phyloP scores from a whole-genome alignment of 2,797 vertebrate species.

The Sebastes taczanowskii region DNA sequence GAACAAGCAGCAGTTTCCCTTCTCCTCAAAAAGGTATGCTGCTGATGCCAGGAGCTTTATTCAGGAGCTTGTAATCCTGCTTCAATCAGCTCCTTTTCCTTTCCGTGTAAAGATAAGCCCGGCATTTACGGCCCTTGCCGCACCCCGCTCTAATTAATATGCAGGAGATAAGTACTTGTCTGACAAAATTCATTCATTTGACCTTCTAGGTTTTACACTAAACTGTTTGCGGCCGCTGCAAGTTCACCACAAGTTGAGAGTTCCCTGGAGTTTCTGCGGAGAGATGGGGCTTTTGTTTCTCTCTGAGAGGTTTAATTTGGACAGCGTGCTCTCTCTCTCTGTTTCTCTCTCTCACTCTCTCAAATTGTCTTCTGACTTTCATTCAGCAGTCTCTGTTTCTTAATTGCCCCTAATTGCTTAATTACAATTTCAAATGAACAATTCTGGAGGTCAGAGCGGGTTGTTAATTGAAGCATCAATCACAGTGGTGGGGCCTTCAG shows the following conservation, averaged over 20 bases:
- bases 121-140: slow-evolving; percentile 76
- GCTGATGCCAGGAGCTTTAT: slow-evolving; percentile 81
- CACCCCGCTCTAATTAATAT: slow-evolving; percentile 81
- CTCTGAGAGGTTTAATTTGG: slow-evolving; percentile 64
- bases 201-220: slow-evolving; percentile 81
- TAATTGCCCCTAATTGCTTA: slow-evolving; percentile 87
- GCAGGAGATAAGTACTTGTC: slow-evolving; percentile 83
- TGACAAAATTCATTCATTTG: slow-evolving; percentile 81
- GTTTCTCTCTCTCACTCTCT: slow-evolving; percentile 60
- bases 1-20: slow-evolving; percentile 59
- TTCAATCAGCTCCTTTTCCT: slow-evolving; percentile 84
- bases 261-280: slow-evolving; percentile 63
- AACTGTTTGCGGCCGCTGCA: slow-evolving; percentile 71
- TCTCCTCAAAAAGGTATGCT: slow-evolving; percentile 65
- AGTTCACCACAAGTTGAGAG: slow-evolving; percentile 74
- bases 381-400: slow-evolving; percentile 79
- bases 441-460: slow-evolving; percentile 83
- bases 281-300: slow-evolving; percentile 63
- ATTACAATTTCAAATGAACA: slow-evolving; percentile 88
- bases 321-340: slow-evolving; percentile 42
- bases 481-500: slow-evolving; percentile 75
- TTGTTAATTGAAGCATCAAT: slow-evolving; percentile 87
- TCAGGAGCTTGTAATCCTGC: slow-evolving; percentile 83
- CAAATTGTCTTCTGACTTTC: slow-evolving; percentile 84
- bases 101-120: slow-evolving; percentile 81